Evolutionary conservation across 2,113 vertebrate genomes (phyloP), one percentile per base, ranked within the genome.

Genomic region (Protobothrops mucrosquamatus): DNA sequence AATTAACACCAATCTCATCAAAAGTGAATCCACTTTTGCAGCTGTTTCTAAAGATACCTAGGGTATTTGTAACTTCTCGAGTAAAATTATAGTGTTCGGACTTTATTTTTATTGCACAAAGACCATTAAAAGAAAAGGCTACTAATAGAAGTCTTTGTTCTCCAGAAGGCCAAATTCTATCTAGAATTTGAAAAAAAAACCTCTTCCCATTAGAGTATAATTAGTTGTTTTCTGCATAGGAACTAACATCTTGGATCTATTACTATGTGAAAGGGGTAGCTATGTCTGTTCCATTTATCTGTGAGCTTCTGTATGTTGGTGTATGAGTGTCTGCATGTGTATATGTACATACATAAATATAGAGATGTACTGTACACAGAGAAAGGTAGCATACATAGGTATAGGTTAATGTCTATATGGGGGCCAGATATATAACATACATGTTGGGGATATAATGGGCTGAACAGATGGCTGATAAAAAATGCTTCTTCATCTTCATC

Each of bases 1-100:
- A 98, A 98, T 98, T 98, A 98, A 98, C 98, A 97, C 97, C 97
- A 97, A 97, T 98, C 97, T 97, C 97, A 97, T 97, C 97, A 98
- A 97, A 98, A 98, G 97, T 97, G 97, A 98, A 97, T 97, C 95
- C 93, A 97, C 96, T 97, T 98, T 97, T 97, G 97, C 97, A 97
- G 98, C 97, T 98, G 97, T 97, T 97, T 98, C 97, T 98, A 97
- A 97, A 97, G 97, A 97, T 97, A 98, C 97, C 97, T 97, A 98
- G 96, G 93, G 96, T 97, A 97, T 97, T 97, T 97, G 98, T 97
- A 98, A 98, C 97, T 97, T 97, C 97, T 59, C 93, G 92, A 97
- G 94, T 95, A 87, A 97, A 98, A 98, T 98, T 97, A 97, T 93
- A 97, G 96, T 97, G 97, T 97, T 98, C 96, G 96, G 97, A 97